These are phyloP conservation scores for Ennomos erosarius DNA, from an alignment of 2,888 invertebrate species.

Conservation along the genomic window DNA sequence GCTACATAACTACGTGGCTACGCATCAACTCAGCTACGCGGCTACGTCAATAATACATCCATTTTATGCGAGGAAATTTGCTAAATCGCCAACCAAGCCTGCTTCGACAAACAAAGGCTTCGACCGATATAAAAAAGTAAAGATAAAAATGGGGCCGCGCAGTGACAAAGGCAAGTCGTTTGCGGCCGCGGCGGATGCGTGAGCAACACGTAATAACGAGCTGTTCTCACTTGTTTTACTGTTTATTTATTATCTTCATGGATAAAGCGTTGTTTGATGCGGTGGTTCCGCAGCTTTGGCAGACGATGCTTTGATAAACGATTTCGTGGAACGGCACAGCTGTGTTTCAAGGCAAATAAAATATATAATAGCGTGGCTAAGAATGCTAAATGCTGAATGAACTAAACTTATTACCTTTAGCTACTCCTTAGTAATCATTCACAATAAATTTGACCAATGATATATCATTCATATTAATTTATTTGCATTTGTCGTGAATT, in stretches of 20 bases:
- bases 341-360: not conserved
- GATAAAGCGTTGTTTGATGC: constrained; percentile 35
- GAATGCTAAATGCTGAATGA: no score
- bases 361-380: no score
- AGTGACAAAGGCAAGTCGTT: constrained; percentile 46
- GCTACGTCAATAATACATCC: constrained; percentile 45
- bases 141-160: constrained; percentile 39
- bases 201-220: constrained; percentile 52
- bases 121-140: constrained; percentile 49
- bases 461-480: no score
- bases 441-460: no score
- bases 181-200: constrained; percentile 47
- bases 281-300: constrained; percentile 5
- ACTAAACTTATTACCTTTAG: no score
- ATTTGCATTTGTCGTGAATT: no score
- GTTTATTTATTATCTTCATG: constrained; percentile 41
- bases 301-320: constrained; percentile 6
- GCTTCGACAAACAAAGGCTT: constrained; percentile 51
- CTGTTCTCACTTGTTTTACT: constrained; percentile 40
- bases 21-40: not conserved
- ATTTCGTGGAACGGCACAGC: not conserved
- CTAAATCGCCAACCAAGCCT: constrained; percentile 52
- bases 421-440: no score
- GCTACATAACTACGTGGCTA: not conserved
- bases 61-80: constrained; percentile 54